A percentile compares a stretch with the other conserved stretches of the same genome.
These are phyloP conservation scores for Lipophrys pholis DNA, from an alignment of 2,113 vertebrate species.

Conservation along the genomic window DNA sequence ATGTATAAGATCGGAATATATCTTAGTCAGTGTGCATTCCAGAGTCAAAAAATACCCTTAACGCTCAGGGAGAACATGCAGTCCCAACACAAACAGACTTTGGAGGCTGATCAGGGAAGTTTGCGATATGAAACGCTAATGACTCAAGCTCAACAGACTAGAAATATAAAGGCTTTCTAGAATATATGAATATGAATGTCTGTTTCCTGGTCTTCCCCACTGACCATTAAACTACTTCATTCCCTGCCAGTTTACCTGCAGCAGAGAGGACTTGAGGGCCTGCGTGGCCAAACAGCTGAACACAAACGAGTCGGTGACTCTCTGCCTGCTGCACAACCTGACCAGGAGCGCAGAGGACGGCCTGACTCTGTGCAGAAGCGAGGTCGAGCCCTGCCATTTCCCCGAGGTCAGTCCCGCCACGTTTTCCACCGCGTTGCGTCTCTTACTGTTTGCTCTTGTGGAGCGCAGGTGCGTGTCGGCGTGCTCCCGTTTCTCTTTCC, in stretches of 20 bases:
- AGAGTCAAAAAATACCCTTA: too few relatives aligned
- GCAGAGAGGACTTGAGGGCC: slow-evolving; percentile 82
- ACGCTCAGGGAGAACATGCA: too few relatives aligned
- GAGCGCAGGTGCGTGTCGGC: neutral
- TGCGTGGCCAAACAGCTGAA: slow-evolving; percentile 86
- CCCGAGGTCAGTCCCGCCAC: slow-evolving; percentile 87
- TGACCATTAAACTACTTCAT: too few relatives aligned
- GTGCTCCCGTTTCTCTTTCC: neutral
- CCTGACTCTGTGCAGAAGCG: slow-evolving; percentile 81
- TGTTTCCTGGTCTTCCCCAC: too few relatives aligned
- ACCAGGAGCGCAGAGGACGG: slow-evolving; percentile 84
- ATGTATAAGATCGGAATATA: too few relatives aligned
- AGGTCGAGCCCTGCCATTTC: slow-evolving; percentile 88
- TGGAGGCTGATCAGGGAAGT: too few relatives aligned
- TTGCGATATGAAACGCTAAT: too few relatives aligned
- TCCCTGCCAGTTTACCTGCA: slow-evolving; percentile 88
- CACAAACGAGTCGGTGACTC: slow-evolving; percentile 81
- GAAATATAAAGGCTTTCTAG: too few relatives aligned
- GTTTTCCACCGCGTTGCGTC: slow-evolving; percentile 28
- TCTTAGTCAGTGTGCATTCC: too few relatives aligned
- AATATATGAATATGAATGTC: too few relatives aligned
- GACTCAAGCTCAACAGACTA: too few relatives aligned
- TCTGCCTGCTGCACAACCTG: slow-evolving; percentile 88
- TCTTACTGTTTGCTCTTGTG: neutral
- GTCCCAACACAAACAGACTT: too few relatives aligned